Evolutionary conservation across 1,140 invertebrate genomes (phyloP).

Genomic region (Ruditapes philippinarum): DNA sequence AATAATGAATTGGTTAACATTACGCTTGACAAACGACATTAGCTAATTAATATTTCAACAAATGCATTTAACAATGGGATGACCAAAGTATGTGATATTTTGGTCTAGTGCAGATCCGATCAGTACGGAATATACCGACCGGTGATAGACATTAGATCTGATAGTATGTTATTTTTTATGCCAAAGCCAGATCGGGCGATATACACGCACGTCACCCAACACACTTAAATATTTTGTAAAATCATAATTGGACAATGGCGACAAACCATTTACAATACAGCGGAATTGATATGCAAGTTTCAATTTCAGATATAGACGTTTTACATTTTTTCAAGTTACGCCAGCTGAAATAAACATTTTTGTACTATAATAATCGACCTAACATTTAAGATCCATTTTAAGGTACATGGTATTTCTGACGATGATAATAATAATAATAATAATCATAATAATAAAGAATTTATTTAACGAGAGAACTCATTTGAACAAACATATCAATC

Average conservation of each 20-base stretch:
- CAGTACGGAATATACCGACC: background rate
- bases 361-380: background rate
- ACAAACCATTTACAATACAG: background rate
- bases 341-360: background rate
- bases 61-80: conserved; percentile 42
- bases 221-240: conserved; percentile 42
- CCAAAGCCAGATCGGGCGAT: background rate
- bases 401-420: too few species aligned
- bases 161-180: background rate
- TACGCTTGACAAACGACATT: conserved; percentile 46
- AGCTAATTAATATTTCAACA: conserved; percentile 62
- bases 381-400: too few species aligned
- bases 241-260: conserved; percentile 25
- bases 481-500: too few species aligned
- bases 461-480: too few species aligned
- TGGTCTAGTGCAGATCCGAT: conserved; percentile 2
- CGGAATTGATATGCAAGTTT: background rate
- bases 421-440: too few species aligned
- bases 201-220: background rate
- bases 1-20: conserved; percentile 34
- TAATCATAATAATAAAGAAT: too few species aligned
- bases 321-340: background rate
- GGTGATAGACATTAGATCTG: conserved; percentile 21
- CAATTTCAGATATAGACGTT: background rate
- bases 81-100: conserved; percentile 37